Evolutionary conservation across 2,113 vertebrate genomes (phyloP).

Genomic region (Heptranchias perlo): DNA sequence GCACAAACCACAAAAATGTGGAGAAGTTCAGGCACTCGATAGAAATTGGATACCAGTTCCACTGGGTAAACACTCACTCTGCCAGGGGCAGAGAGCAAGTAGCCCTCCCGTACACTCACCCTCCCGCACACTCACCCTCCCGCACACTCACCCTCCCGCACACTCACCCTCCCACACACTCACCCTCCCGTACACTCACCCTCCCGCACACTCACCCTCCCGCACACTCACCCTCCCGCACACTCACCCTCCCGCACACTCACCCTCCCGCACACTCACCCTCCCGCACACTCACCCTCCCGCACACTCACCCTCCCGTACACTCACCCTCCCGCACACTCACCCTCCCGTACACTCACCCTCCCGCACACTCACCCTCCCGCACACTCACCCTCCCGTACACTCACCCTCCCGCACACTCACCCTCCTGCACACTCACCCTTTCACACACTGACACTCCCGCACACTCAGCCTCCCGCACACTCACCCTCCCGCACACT

Average conservation of each 20-base stretch:
- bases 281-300: too few species aligned
- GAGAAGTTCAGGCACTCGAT: constrained; percentile 8
- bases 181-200: not conserved
- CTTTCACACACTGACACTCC: too few species aligned
- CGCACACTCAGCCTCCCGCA: too few species aligned
- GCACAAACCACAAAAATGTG: constrained; percentile 16
- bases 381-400: not conserved
- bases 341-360: not conserved
- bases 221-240: not conserved
- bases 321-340: too few species aligned
- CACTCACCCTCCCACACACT: not conserved
- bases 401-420: too few species aligned
- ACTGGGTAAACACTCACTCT: not conserved
- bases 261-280: not conserved
- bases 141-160: not conserved
- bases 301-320: not conserved
- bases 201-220: too few species aligned
- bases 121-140: not conserved
- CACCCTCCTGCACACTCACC: too few species aligned
- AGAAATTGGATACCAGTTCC: constrained; percentile 9
- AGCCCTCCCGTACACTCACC: not conserved
- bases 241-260: not conserved
- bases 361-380: not conserved
- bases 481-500: too few species aligned
- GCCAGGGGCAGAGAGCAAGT: not conserved